phyloP scores from a whole-genome alignment of 2,888 invertebrate species.

The Nomada fucata region DNA sequence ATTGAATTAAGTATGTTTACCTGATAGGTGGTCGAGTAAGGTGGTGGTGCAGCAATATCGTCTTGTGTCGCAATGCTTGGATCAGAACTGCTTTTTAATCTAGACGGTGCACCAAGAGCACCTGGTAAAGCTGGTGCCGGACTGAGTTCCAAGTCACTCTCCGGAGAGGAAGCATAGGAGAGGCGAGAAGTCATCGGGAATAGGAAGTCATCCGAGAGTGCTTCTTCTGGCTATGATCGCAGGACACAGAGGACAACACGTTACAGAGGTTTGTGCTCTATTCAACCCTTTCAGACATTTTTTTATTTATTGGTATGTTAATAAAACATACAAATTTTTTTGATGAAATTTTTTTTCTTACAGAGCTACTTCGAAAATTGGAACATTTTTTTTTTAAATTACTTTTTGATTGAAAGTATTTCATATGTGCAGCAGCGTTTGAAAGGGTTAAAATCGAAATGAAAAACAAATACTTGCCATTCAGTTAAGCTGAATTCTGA shows the following conservation, averaged over 20 bases:
- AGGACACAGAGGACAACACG: constrained; percentile 80
- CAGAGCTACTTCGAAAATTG: too few relatives aligned
- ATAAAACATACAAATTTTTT: background rate
- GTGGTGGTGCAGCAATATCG: constrained; percentile 92
- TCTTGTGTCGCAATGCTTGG: constrained; percentile 97
- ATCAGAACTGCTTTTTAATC: constrained; percentile 91
- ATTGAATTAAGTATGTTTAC: constrained; percentile 55
- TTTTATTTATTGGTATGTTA: background rate
- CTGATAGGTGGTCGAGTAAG: constrained; percentile 88
- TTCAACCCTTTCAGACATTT: constrained; percentile 63
- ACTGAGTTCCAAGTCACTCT: constrained; percentile 96
- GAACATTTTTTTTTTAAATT: too few relatives aligned
- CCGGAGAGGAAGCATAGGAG: constrained; percentile 98
- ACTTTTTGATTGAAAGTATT: too few relatives aligned
- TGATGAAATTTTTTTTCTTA: background rate
- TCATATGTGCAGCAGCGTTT: background rate
- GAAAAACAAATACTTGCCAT: constrained; percentile 50
- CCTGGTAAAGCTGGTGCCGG: constrained; percentile 87
- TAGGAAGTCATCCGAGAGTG: constrained; percentile 98
- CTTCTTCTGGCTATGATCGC: constrained; percentile 93
- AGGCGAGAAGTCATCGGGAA: constrained; percentile 99
- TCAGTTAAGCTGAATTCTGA: constrained; percentile 40
- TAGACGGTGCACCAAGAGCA: constrained; percentile 86
- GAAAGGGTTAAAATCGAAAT: constrained; percentile 47
- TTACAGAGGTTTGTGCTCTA: constrained; percentile 68